Percentiles rank a stretch among this genome's conserved stretches.
Evolutionary conservation across 2,888 invertebrate species (phyloP).

Genomic region (Drosophila pseudotakahashii): DNA sequence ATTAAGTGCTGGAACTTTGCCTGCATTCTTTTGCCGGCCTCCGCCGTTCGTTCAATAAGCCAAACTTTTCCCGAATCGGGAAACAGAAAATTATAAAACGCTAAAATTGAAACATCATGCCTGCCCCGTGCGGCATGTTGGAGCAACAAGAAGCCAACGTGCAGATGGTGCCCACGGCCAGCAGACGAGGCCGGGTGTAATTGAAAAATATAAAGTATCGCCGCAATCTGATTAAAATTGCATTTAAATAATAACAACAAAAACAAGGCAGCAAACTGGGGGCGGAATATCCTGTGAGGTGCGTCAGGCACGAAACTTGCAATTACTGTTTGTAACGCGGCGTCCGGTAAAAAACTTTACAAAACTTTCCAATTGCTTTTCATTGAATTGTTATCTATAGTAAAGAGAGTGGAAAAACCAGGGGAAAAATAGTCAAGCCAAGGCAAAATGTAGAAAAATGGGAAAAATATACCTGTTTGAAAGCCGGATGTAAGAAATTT

Average conservation of each 20-base stretch:
- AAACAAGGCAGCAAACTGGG: constrained; percentile 17
- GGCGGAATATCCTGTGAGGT: constrained; percentile 33
- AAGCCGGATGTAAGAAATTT: neutral
- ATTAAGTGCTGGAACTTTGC: constrained; percentile 64
- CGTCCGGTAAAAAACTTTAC: constrained; percentile 52
- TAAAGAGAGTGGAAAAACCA: constrained; percentile 4
- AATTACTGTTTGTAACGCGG: constrained; percentile 54
- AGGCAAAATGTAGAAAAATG: constrained; percentile 1
- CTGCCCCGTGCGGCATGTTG: constrained; percentile 33
- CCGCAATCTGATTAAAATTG: constrained; percentile 79
- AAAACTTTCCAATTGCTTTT: constrained; percentile 51
- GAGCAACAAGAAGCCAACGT: constrained; percentile 27
- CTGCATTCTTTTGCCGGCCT: constrained; percentile 14
- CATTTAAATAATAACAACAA: constrained; percentile 66
- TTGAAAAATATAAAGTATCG: constrained; percentile 77
- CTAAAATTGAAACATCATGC: constrained; percentile 71
- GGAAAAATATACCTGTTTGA: neutral
- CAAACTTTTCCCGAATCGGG: constrained; percentile 51
- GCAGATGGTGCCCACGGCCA: constrained; percentile 50
- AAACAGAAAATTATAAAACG: constrained; percentile 53
- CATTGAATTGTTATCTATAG: constrained; percentile 47
- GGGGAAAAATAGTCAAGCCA: neutral
- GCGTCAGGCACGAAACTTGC: constrained; percentile 48
- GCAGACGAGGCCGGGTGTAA: constrained; percentile 51
- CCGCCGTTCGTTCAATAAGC: constrained; percentile 45